phyloP scores from a whole-genome alignment of 2,888 invertebrate species.

The Bellardia pandia region DNA sequence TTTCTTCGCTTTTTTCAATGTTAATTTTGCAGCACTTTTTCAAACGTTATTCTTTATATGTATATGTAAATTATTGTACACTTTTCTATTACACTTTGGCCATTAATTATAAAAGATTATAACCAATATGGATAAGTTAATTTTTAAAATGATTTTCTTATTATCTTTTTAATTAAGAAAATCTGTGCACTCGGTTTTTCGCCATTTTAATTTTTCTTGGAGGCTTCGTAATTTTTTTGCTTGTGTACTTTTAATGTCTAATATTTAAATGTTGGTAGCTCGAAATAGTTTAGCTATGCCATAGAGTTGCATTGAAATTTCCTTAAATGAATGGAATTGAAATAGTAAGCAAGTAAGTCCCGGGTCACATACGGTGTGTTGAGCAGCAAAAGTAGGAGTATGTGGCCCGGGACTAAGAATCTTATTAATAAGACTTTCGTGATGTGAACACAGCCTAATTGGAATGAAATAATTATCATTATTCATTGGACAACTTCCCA shows the following conservation, averaged over 20 bases:
- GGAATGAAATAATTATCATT: no score
- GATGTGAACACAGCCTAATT: no score
- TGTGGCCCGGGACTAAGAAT: no score
- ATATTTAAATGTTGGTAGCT: slow-evolving; percentile 69
- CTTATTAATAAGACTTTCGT: no score
- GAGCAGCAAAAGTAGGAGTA: no score
- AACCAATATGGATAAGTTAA: slow-evolving; percentile 57
- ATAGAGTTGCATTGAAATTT: slow-evolving; percentile 48
- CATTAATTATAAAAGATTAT: slow-evolving; percentile 42
- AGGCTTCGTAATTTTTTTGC: slow-evolving; percentile 73
- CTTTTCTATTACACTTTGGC: slow-evolving; percentile 68
- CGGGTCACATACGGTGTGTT: no score
- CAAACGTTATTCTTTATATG: slow-evolving; percentile 69
- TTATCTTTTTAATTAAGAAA: slow-evolving; percentile 69
- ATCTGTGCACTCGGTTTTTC: slow-evolving; percentile 75
- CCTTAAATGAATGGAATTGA: neutral
- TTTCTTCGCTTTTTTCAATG: slow-evolving; percentile 39
- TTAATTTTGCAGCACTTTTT: slow-evolving; percentile 72
- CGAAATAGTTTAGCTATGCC: slow-evolving; percentile 1
- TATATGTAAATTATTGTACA: slow-evolving; percentile 55
- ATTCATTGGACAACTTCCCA: no score
- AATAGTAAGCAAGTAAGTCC: neutral
- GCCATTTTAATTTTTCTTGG: slow-evolving; percentile 76
- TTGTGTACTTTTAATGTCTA: slow-evolving; percentile 27
- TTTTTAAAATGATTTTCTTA: slow-evolving; percentile 71